Evolutionary conservation across 2,888 invertebrate species (phyloP), one percentile per base, ranked within the genome.

Genomic region (Lasioglossum lativentre): DNA sequence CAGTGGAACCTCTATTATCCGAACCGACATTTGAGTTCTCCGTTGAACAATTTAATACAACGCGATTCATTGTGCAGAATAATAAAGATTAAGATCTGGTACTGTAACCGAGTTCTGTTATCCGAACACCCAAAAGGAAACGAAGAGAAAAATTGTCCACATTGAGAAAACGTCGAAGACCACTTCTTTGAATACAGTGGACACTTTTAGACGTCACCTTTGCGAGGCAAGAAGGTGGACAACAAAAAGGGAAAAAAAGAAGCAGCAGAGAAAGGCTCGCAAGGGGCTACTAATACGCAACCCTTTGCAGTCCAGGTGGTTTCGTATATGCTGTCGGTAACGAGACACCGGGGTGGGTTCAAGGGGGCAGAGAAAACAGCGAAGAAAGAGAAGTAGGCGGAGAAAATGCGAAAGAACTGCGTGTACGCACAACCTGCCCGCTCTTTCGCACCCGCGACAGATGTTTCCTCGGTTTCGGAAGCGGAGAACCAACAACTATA

Each of bases 391-490:
- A 63, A 66, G 82, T 23, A 27, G 80, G 82, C 75, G 30, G 66
- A 30, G 30, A 30, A 30, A 38, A 68, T 38, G 68, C 68, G 68
- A 68, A 10, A 68, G 38, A 40, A 4, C 34, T 4, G 34, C 4
- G 68, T 34, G 88, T 90, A 90, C 86, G 91, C 90, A 91, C 93
- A 93, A 93, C 92, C 93, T 93, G 92, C 92, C 92, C 93, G 92
- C 92, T 92, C 91, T 91, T 93, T 92, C 90, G 91, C 92, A 92
- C 93, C 91, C 90, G 90, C 86, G 91, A 92, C 93, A 93, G 94
- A 94, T 94, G 93, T 92, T 91, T 84, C 86, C 82, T 89, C 85
- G 87, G 83, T 85, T 86, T 91, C 79, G 68, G 68, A n/a, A 82
- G 72, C 78, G 81, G 56, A 40, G 52, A 80, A 56, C 80, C 80